Conservation (phyloP, 2,113 vertebrate genomes). For the Tupaia tana region DNA sequence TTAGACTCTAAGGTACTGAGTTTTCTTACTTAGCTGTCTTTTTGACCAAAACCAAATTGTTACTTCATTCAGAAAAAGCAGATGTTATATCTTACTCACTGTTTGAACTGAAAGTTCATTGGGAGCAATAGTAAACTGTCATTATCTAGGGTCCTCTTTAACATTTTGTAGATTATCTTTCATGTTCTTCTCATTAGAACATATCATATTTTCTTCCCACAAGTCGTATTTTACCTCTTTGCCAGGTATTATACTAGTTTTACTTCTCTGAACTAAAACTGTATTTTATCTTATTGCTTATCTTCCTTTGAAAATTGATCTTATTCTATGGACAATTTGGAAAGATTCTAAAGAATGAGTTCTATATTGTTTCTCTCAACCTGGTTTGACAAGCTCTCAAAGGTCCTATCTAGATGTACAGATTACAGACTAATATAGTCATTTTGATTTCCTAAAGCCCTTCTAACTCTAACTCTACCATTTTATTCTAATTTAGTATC, state of each 20-base stretch:
- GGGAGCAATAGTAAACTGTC: background rate
- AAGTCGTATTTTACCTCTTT: conserved; percentile 36
- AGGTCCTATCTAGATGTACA: background rate
- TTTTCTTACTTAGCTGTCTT: conserved; percentile 51
- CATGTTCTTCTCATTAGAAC: background rate
- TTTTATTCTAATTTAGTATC: conserved; percentile 49
- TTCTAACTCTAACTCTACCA: background rate
- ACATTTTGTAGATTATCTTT: conserved; percentile 33
- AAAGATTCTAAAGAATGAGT: conserved; percentile 42
- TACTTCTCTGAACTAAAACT: conserved; percentile 60
- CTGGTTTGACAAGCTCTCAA: conserved; percentile 33
- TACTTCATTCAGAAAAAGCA: background rate
- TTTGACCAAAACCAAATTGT: conserved; percentile 30
- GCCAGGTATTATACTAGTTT: conserved; percentile 4
- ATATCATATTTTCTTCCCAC: conserved; percentile 23
- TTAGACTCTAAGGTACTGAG: background rate
- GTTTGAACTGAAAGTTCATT: conserved; percentile 1
- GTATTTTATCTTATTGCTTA: background rate
- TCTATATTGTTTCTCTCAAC: conserved; percentile 51
- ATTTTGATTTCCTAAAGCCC: conserved; percentile 46
- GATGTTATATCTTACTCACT: background rate
- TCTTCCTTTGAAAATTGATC: conserved; percentile 37
- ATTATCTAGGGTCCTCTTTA: background rate
- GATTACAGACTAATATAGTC: background rate
- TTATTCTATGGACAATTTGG: background rate